These are phyloP conservation scores for Anguilla anguilla DNA, from an alignment of 2,797 vertebrate species.

Conservation along the genomic window DNA sequence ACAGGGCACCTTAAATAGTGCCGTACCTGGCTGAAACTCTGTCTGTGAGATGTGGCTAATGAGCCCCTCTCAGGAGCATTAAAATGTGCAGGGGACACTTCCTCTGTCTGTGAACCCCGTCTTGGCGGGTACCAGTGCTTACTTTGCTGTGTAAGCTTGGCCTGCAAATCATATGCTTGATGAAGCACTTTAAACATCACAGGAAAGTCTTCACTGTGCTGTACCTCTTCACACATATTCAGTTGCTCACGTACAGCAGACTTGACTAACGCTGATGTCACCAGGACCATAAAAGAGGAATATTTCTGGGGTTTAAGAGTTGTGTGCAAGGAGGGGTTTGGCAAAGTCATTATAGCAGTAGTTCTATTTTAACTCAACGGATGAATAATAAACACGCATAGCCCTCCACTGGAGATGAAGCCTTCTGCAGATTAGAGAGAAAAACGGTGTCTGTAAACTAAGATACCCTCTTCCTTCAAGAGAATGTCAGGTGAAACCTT, in stretches of 20 bases:
- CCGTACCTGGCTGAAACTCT: not conserved
- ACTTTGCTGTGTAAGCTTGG: not conserved
- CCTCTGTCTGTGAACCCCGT: not conserved
- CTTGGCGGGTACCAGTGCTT: not conserved
- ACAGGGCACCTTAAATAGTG: not conserved
- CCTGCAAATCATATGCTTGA: not conserved
- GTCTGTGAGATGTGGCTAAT: not conserved
- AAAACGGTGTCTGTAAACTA: not conserved
- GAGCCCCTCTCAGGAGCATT: not conserved
- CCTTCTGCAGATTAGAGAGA: not conserved
- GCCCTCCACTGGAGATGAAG: not conserved
- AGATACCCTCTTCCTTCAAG: not conserved
- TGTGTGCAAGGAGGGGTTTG: not conserved
- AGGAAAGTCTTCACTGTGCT: not conserved
- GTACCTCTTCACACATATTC: not conserved
- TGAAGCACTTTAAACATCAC: not conserved
- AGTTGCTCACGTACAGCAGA: not conserved
- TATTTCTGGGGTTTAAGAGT: not conserved
- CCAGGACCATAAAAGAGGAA: not conserved
- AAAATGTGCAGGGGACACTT: not conserved
- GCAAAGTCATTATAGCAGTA: constrained; percentile 11
- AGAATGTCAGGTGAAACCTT: constrained; percentile 14
- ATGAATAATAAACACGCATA: constrained; percentile 20
- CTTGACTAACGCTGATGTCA: not conserved
- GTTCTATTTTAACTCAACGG: constrained; percentile 10